phyloP scores from a whole-genome alignment of 92 coral and sea anemone species.

The Phenganax marumi region DNA sequence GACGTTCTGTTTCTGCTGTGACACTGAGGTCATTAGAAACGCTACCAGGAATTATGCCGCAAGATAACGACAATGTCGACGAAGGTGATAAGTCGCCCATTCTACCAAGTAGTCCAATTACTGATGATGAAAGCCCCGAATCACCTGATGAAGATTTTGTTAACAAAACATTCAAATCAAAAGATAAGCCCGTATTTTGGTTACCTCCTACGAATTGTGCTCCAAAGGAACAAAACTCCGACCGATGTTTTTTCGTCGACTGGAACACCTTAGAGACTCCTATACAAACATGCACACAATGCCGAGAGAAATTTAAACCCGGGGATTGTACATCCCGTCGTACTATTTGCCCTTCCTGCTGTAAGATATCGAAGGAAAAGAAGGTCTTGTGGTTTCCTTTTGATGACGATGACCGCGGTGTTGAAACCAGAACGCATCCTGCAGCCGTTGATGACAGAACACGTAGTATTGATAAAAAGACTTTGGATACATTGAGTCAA shows the following conservation, averaged over 20 bases:
- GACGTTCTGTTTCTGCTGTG: slow-evolving; percentile 24
- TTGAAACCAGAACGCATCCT: not conserved
- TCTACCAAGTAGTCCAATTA: too few species aligned
- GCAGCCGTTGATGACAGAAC: not conserved
- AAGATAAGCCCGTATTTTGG: slow-evolving; percentile 31
- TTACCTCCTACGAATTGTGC: slow-evolving; percentile 7
- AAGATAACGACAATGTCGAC: not conserved
- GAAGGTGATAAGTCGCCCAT: not conserved
- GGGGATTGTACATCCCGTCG: slow-evolving; percentile 23
- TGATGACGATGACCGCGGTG: not conserved
- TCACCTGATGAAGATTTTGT: not conserved
- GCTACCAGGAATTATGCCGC: slow-evolving; percentile 18
- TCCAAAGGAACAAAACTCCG: not conserved
- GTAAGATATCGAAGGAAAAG: slow-evolving; percentile 1
- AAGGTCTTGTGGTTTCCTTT: slow-evolving; percentile 31
- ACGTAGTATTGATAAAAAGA: not conserved
- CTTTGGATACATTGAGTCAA: not conserved
- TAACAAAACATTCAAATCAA: slow-evolving; percentile 32
- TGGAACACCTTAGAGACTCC: slow-evolving; percentile 8
- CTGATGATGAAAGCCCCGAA: not conserved
- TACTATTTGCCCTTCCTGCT: slow-evolving; percentile 13
- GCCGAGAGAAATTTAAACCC: slow-evolving; percentile 4
- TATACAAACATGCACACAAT: slow-evolving; percentile 4
- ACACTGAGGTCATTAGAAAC: slow-evolving; percentile 21
- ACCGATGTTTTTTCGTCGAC: slow-evolving; percentile 30